Base-by-base conservation (phyloP, 2,888 invertebrate genomes). In the Pristionchus fissidentatus region DNA sequence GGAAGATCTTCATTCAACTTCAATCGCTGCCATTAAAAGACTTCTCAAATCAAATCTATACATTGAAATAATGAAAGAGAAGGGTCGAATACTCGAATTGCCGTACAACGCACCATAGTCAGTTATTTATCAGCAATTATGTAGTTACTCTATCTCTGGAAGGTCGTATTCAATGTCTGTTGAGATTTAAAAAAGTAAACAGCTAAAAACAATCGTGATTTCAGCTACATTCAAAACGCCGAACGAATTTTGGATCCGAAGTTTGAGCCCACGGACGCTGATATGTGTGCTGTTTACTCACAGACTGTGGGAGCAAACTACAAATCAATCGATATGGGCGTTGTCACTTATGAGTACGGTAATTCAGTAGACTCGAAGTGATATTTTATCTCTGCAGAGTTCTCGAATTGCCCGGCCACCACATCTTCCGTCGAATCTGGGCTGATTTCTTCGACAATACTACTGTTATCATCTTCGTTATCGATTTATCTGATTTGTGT, bases 341-440 rank as follows among this genome's bases (percentile, higher is more conserved):
- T 62, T 7, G 73, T 83, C 22, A 60, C 82, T 78, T 88, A 85
- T 46, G 86, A 87, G 89, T 88, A 38, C 80, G 86, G 78, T 22
- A 13, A 7, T 19, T n/a, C 7, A 22, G 41, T 26, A 4, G 1
- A 32, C 13, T 35, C 57, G 57, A 38, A 77, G 0, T 3, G 26
- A 49, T 79, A 15, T 10, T 35, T 35, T 29, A 57, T 60, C 29
- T 4, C 60, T 86, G 38, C 78, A 88, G 88, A 35, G 46, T 89
- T 13, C 73, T 85, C 75, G 89, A 89, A 75, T 85, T 89, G 35
- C 88, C 89, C 13, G 89, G 89, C 13, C 88, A 89, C 77, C 89
- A 89, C 81, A 85, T 89, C 41, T 87, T 86, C 83, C 81, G 89
- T 52, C 66, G 84, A 4, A 60, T 57, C 26, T 89, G 89, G 89